Evolutionary conservation across 1,140 invertebrate genomes (phyloP), one percentile per base, ranked within the genome.

Genomic region (Armadillidium nasatum): DNA sequence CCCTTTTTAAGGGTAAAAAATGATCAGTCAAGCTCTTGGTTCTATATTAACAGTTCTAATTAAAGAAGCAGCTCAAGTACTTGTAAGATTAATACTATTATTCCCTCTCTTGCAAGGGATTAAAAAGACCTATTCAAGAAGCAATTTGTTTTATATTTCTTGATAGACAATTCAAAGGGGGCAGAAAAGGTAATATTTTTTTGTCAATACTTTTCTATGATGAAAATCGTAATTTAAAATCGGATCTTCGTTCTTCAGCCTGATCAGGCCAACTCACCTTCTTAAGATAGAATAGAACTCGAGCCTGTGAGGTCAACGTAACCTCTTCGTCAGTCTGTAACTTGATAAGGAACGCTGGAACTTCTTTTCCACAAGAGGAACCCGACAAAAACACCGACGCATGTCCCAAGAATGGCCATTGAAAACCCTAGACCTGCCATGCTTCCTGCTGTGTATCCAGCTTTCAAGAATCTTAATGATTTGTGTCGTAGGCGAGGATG

Each of bases 351-450:
- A 13, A 77, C 74, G 10, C 44, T 50, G 10, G 75, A 70, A 43
- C 76, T 75, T 60, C 83, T 81, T 71, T 84, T 85, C 84, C 84
- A 85, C n/a, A 85, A 75, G 9, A 85, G 79, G 73, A 85, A 85
- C 11, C 84, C 84, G 68, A 84, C 78, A n/a, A 85, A 82, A 23
- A 85, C 82, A 33, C 84, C 84, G 11, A 85, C 76, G 68, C 83
- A 83, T 3, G 83, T 81, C 7, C 84, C 84, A n/a, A 85, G 77
- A 71, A 85, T 82, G 44, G 84, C 84, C 84, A 85, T 85, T 23
- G 84, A 84, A 68, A 85, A 83, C 13, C 83, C 84, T 4, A 85
- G 77, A 6, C 84, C 84, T 10, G 84, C 84, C 81, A 85, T 84
- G 21, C 84, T 84, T 13, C 84, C 84, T 60, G 82, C 82, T 11